Evolutionary conservation across 1,140 invertebrate species (phyloP), one percentile per base, ranked within the genome.

Genomic region (Stegodyphus dumicola): DNA sequence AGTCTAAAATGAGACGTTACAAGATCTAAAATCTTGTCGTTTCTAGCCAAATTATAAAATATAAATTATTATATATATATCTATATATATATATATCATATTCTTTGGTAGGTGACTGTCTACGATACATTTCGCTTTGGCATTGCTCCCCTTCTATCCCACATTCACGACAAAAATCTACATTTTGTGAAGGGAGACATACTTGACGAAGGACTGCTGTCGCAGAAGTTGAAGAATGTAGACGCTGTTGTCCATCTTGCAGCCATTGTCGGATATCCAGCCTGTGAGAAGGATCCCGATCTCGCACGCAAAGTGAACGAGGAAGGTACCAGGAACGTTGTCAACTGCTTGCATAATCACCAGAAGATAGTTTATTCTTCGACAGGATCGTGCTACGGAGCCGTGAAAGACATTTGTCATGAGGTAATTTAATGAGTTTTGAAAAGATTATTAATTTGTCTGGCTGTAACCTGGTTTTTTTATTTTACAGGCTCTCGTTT

Each of bases 261-360:
- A 1, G 89, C 89, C 3, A 80, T 89, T 53, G 89, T 89, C 15
- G 89, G 89, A 7, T 89, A 89, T 78, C 89, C 89, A n/a, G 89
- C 89, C 9, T 89, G 89, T 60, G 88, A 89, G 51, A 77, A 86
- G 49, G 75, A 89, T 64, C 89, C 87, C 6, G 77, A 77, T 9
- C 65, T 87, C 17, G 89, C 89, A 2, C 52, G 60, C 15, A 60
- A 67, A 7, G 85, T 88, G 2, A 89, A 89, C 60, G 86, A 87
- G 66, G 17, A 70, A 2, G 89, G 88, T 51, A 89, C 89, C 1
- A 7, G 51, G 11, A 79, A 54, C 9, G 9, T 89, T 0, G 86
- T 88, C 6, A 69, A 87, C 48, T 87, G 83, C 52, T 65, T 89
- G 51, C 84, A 80, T 49, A 53, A 77, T 0, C 56, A 88, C 76